A percentile compares a stretch with the other conserved stretches of the same genome.
phyloP scores from a whole-genome alignment of 2,113 vertebrate species.

The Bathybates hornii region DNA sequence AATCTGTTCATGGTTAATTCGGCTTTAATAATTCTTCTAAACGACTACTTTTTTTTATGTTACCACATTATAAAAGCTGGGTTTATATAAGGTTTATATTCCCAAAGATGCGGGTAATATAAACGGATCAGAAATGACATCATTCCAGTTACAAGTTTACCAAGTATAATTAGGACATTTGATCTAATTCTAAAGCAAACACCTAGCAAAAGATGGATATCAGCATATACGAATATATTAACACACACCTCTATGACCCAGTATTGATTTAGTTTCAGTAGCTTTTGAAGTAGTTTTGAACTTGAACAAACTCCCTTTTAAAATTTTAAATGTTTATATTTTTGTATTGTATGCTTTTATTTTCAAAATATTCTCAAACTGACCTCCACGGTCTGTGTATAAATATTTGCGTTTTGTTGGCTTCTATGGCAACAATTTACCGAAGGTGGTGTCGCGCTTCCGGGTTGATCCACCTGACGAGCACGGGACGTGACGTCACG shows the following conservation, averaged over 20 bases:
- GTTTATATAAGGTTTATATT: background rate
- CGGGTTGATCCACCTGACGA: constrained; percentile 40
- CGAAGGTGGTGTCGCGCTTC: constrained; percentile 2
- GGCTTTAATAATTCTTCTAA: background rate
- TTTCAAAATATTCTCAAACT: background rate
- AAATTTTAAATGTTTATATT: background rate
- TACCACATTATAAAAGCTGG: background rate
- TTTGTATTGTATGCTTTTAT: background rate
- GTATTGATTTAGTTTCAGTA: background rate
- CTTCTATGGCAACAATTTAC: background rate
- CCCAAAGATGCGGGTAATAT: background rate
- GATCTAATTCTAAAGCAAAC: background rate
- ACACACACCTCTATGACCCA: fast-evolving
- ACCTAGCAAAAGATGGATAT: background rate
- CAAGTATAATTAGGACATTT: fast-evolving
- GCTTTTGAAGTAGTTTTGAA: background rate
- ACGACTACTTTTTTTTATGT: background rate
- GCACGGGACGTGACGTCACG: constrained; percentile 33
- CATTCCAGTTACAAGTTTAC: background rate
- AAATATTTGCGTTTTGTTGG: background rate
- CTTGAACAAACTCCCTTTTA: background rate
- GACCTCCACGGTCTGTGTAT: background rate
- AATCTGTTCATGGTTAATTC: background rate
- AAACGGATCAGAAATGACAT: background rate
- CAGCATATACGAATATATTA: background rate